Evolutionary conservation across 2,113 vertebrate genomes (phyloP), one percentile per base, ranked within the genome.

Genomic region (Callithrix jacchus): DNA sequence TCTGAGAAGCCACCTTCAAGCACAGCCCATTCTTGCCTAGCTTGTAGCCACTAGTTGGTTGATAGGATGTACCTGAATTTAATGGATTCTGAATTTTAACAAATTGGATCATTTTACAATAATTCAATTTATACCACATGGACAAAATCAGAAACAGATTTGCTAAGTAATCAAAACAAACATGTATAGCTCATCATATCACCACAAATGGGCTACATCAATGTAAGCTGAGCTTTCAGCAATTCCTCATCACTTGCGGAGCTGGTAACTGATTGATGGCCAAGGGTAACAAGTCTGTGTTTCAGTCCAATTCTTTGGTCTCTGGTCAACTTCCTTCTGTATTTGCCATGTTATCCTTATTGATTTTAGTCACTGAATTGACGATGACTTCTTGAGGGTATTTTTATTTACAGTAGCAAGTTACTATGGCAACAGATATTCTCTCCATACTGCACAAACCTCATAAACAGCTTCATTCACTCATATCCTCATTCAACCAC

Each of bases 121-220:
- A 56, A 90, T 84, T 92, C 25, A 79, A 87, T 90, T 87, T 84
- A 68, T 70, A 74, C 11, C 61, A 70, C 52, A 77, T 35, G 64
- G 14, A 81, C 61, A 91, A 92, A 88, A 95, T 90, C 73, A 91
- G 87, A 87, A 94, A 90, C 32, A 84, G 80, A 96, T 85, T 94
- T 95, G 56, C 49, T 52, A 35, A 86, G 64, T 79, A 61, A 81
- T 88, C 64, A 85, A 92, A 94, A 56, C 81, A 97, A 93, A 92
- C 64, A 92, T 42, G 66, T 77, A 9, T 5, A 87, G n/a, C 88
- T 95, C 85, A 80, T 92, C 61, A 47, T 52, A 42, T 86, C 87
- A 89, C 83, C 52, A 45, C 71, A 23, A 91, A 70, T 18, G 76
- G 86, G 70, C 37, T 6, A 12, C 11, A n/a, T 32, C 18, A 58